These are phyloP conservation scores for Pyrrhopygopsis socrates DNA, from an alignment of 2,888 invertebrate genomes.

Conservation along the genomic window DNA sequence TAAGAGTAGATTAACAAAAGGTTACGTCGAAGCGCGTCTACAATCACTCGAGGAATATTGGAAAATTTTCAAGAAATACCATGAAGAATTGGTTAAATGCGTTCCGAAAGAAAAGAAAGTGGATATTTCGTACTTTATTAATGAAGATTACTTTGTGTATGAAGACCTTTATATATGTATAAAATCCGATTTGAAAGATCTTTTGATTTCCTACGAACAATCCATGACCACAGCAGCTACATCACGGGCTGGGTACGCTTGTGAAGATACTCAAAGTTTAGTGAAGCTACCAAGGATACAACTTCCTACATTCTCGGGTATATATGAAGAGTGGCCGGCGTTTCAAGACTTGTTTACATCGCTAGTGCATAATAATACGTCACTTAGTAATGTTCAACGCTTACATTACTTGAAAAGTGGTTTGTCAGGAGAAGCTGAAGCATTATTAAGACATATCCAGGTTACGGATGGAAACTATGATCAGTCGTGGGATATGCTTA, in stretches of 20 bases:
- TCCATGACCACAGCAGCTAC: too few relatives aligned
- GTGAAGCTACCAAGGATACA: constrained; percentile 32
- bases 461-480: constrained; percentile 66
- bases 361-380: background rate
- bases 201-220: background rate
- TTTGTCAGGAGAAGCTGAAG: constrained; percentile 72
- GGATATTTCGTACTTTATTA: constrained; percentile 3
- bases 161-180: constrained; percentile 24
- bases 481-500: constrained; percentile 66
- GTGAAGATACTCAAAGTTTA: too few relatives aligned
- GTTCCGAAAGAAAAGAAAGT: constrained; percentile 2
- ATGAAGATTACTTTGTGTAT: constrained; percentile 21
- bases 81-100: background rate
- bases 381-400: constrained; percentile 63
- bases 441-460: constrained; percentile 53
- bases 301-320: constrained; percentile 35
- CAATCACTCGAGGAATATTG: constrained; percentile 23
- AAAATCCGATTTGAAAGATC: constrained; percentile 6
- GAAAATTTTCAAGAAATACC: background rate
- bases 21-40: constrained; percentile 22
- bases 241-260: too few relatives aligned
- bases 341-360: constrained; percentile 39
- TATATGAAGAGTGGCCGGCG: background rate
- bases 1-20: constrained; percentile 1
- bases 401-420: constrained; percentile 73